Conservation (phyloP, 2,113 vertebrate genomes). For the Albula goreensis region DNA sequence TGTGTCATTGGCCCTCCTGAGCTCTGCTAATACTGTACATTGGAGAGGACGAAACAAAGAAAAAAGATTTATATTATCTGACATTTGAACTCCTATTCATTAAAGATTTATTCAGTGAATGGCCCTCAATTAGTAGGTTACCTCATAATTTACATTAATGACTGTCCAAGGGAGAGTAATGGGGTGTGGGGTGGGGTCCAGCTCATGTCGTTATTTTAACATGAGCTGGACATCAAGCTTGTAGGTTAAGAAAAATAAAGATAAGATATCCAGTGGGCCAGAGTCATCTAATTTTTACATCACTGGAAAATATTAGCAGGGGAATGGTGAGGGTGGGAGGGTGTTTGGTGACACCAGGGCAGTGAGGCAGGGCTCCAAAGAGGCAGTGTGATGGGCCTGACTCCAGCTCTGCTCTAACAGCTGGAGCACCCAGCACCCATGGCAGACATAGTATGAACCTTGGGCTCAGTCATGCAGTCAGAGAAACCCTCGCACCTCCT, state of each 20-base stretch:
- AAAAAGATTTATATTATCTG: conserved; percentile 5
- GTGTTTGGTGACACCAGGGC: too few relatives aligned
- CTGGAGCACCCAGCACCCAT: too few relatives aligned
- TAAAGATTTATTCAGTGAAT: conserved; percentile 32
- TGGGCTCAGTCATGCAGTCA: too few relatives aligned
- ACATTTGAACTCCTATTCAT: conserved; percentile 19
- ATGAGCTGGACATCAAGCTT: conserved; percentile 17
- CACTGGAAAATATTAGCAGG: too few relatives aligned
- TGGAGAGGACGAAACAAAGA: not conserved
- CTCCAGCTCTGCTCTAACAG: too few relatives aligned
- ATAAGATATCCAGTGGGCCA: not conserved
- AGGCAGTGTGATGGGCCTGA: too few relatives aligned
- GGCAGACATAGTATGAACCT: too few relatives aligned
- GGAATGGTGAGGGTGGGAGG: too few relatives aligned
- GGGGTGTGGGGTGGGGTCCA: not conserved
- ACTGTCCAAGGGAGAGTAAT: conserved; percentile 31
- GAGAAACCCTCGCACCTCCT: too few relatives aligned
- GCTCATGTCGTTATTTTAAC: conserved; percentile 22
- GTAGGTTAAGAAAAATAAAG: conserved; percentile 22
- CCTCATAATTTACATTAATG: conserved; percentile 43
- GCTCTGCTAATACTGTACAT: not conserved
- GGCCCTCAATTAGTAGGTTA: conserved; percentile 34
- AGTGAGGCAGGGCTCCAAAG: too few relatives aligned
- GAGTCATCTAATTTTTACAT: not conserved
- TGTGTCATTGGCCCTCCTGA: conserved; percentile 1